phyloP scores from a whole-genome alignment of 2,888 invertebrate genomes.

The Spodoptera littoralis region DNA sequence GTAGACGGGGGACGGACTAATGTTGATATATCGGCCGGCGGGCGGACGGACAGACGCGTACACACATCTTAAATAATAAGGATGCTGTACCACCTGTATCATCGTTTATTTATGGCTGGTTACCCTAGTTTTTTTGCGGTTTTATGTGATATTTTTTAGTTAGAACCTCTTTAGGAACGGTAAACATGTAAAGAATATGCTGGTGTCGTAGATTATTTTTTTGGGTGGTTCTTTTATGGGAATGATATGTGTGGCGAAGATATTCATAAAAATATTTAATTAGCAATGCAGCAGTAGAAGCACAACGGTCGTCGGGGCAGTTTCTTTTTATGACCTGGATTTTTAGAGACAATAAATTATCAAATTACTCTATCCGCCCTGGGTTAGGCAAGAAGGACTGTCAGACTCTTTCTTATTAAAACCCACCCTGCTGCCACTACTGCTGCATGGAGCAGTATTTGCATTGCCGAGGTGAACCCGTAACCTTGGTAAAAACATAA shows the following conservation, averaged over 20 bases:
- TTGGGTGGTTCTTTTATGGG: not conserved
- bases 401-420: no score
- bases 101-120: constrained; percentile 62
- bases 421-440: no score
- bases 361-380: no score
- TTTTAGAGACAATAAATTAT: no score
- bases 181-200: constrained; percentile 14
- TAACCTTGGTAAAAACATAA: no score
- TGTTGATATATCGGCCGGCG: constrained; percentile 87
- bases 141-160: constrained; percentile 46
- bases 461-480: no score
- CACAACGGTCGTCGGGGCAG: no score
- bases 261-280: not conserved
- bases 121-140: constrained; percentile 48
- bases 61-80: constrained; percentile 82
- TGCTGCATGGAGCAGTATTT: no score
- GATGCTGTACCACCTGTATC: constrained; percentile 58
- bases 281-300: no score
- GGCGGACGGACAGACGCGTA: constrained; percentile 81
- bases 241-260: not conserved
- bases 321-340: no score
- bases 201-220: not conserved
- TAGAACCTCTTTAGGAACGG: constrained; percentile 4
- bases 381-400: no score
- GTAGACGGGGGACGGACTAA: constrained; percentile 83